Conservation (phyloP, 2,113 vertebrate species). For the Arvicanthis niloticus region DNA sequence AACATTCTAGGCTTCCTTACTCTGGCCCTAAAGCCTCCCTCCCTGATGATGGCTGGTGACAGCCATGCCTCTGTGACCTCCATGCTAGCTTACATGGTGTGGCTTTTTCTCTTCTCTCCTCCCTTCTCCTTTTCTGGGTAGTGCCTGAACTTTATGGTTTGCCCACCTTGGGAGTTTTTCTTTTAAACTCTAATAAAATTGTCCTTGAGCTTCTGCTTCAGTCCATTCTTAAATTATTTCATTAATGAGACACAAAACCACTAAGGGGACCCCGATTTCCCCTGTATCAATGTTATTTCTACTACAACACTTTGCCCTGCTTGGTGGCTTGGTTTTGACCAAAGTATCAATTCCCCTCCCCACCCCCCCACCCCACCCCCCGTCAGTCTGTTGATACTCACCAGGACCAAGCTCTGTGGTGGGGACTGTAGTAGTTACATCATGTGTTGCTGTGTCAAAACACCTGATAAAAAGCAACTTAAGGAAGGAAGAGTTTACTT, state of each 20-base stretch:
- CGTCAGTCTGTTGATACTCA: not conserved
- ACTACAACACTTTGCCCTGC: not conserved
- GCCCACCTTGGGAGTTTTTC: too few species aligned
- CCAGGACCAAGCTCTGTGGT: not conserved
- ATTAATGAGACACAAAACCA: not conserved
- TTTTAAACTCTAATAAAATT: not conserved
- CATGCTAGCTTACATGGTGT: not conserved
- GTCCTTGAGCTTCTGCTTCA: not conserved
- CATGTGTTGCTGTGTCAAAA: not conserved
- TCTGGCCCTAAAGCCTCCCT: not conserved
- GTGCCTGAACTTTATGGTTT: not conserved
- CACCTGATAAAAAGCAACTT: not conserved
- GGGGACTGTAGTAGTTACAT: not conserved
- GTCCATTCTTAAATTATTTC: not conserved
- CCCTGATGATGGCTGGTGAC: not conserved
- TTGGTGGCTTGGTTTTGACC: not conserved
- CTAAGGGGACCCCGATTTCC: not conserved
- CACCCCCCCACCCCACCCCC: fast-evolving
- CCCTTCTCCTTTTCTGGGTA: not conserved
- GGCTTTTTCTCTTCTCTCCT: not conserved
- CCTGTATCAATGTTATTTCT: not conserved
- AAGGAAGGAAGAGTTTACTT: not conserved
- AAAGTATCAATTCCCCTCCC: not conserved
- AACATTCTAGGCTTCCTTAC: not conserved
- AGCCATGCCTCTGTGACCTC: not conserved